Percentiles rank a stretch among this genome's conserved stretches.
Conservation (phyloP, 2,113 vertebrate genomes). For the Zosterops pallidus region DNA sequence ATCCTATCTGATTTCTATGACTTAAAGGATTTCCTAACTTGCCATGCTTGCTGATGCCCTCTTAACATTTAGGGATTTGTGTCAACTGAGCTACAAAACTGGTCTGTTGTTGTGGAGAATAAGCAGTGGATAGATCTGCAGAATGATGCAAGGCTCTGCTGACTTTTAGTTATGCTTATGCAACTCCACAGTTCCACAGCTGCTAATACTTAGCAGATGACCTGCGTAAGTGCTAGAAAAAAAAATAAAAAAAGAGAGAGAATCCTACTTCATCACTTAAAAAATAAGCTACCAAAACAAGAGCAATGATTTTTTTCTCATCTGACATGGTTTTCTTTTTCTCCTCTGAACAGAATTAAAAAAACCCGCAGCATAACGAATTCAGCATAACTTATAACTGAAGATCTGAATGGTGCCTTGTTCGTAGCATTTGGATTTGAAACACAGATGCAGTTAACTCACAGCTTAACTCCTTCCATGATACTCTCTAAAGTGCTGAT, state of each 20-base stretch:
- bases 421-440: conserved; percentile 49
- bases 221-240: conserved; percentile 24
- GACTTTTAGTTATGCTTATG: conserved; percentile 61
- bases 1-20: not conserved
- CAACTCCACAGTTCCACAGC: conserved; percentile 67
- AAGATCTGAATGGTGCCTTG: conserved; percentile 69
- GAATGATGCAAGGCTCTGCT: conserved; percentile 48
- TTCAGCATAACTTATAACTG: conserved; percentile 47
- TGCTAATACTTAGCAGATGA: conserved; percentile 73
- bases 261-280: conserved; percentile 42
- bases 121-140: conserved; percentile 33
- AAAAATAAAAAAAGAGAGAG: not conserved
- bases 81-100: conserved; percentile 49
- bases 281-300: conserved; percentile 39
- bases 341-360: conserved; percentile 26
- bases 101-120: conserved; percentile 48
- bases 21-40: conserved; percentile 45
- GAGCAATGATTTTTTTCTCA: not conserved
- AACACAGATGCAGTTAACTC: conserved; percentile 61
- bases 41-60: not conserved
- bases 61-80: not conserved
- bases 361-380: not conserved
- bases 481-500: conserved; percentile 12
- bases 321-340: conserved; percentile 40
- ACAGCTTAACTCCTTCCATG: conserved; percentile 46